Evolutionary conservation across 2,113 vertebrate species (phyloP).

Genomic region (Crotalus helleri): DNA sequence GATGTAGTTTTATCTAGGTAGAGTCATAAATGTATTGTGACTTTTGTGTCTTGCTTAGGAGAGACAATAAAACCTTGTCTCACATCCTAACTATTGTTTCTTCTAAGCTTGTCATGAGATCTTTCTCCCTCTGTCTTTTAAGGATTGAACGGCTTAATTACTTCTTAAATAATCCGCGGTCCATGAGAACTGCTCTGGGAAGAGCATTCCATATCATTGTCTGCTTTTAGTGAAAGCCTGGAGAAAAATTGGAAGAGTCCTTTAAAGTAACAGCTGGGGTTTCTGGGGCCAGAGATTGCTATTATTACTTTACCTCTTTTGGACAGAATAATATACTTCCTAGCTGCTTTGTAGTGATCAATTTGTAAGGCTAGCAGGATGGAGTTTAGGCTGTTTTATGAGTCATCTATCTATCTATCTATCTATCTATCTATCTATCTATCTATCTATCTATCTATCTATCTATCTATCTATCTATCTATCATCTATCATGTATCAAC

Average conservation of each 20-base stretch:
- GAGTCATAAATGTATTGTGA: neutral
- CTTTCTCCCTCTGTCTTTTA: too few relatives aligned
- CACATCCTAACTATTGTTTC: neutral
- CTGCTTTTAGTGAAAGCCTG: neutral
- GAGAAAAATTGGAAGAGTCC: neutral
- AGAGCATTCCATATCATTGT: neutral
- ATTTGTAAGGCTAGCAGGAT: neutral
- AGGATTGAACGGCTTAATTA: neutral
- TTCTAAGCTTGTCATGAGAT: neutral
- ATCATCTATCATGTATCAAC: neutral
- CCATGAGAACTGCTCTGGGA: neutral
- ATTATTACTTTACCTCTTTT: neutral
- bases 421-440: neutral
- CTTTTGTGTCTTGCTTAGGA: neutral
- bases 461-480: neutral
- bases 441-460: neutral
- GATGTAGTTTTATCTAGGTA: neutral
- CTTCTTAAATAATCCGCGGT: neutral
- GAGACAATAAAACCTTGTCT: neutral
- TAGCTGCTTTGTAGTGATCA: neutral
- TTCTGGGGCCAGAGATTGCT: neutral
- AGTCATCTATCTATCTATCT: neutral
- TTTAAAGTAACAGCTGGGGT: neutral
- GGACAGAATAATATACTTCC: neutral
- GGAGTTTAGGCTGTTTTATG: neutral